Conservation (phyloP, 2,113 vertebrate species). For the Empidonax traillii region DNA sequence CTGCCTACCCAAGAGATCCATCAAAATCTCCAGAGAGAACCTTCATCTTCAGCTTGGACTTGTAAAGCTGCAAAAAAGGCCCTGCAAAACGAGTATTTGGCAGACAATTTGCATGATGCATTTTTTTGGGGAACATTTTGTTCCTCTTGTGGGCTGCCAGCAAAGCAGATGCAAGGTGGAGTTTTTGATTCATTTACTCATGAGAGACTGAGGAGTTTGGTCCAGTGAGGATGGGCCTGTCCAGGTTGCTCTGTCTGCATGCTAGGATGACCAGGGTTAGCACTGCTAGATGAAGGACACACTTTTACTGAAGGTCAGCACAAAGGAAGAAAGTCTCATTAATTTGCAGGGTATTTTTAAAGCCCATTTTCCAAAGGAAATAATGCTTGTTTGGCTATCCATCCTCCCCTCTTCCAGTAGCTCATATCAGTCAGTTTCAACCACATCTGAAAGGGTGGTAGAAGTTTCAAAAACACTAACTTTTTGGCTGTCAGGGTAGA, state of each 20-base stretch:
- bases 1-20: not conserved
- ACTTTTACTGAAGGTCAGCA: not conserved
- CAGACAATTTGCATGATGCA: not conserved
- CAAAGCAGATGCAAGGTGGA: slow-evolving; percentile 30
- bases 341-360: not conserved
- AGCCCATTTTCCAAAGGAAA: not conserved
- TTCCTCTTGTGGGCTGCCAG: not conserved
- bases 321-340: not conserved
- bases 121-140: slow-evolving; percentile 39
- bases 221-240: not conserved
- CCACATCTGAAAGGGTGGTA: not conserved
- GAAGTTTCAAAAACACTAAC: not conserved
- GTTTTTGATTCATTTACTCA: slow-evolving; percentile 8
- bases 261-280: not conserved
- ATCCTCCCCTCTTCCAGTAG: not conserved
- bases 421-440: not conserved
- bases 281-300: not conserved
- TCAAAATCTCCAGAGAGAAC: not conserved
- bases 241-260: not conserved
- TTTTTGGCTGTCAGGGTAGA: not conserved
- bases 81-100: slow-evolving; percentile 26
- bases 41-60: not conserved
- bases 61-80: not conserved
- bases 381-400: not conserved
- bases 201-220: not conserved